Evolutionary conservation across 2,797 vertebrate genomes (phyloP).

Genomic region (Anisognathus igniventris): DNA sequence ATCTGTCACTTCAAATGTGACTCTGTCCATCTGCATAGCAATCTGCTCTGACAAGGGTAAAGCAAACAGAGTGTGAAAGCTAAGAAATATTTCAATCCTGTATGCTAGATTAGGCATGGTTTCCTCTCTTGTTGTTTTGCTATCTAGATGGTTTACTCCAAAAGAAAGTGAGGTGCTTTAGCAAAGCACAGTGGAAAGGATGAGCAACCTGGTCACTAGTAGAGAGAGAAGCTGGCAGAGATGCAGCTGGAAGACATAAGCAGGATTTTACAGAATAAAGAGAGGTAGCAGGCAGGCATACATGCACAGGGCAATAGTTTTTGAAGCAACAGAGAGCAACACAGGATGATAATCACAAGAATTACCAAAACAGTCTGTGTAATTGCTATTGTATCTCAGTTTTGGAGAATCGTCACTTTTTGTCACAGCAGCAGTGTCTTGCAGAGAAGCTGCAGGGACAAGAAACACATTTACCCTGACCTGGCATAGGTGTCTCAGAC

Average conservation of each 20-base stretch:
- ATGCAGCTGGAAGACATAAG: neutral
- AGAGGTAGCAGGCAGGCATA: neutral
- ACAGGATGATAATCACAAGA: neutral
- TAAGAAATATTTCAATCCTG: neutral
- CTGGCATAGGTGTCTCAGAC: neutral
- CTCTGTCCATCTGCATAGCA: neutral
- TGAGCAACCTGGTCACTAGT: neutral
- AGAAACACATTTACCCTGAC: neutral
- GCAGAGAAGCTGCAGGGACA: neutral
- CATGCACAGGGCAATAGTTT: neutral
- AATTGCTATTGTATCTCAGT: neutral
- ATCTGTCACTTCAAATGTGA: conserved; percentile 22
- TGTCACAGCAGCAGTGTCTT: neutral
- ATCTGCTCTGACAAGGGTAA: conserved; percentile 22
- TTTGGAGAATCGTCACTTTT: neutral
- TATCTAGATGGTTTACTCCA: neutral
- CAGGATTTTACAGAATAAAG: neutral
- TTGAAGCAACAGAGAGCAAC: neutral
- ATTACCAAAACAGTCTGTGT: neutral
- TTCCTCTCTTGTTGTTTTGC: neutral
- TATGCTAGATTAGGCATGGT: neutral
- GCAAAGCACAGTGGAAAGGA: neutral
- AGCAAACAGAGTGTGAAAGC: neutral
- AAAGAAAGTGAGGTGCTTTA: neutral
- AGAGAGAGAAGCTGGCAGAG: neutral